Evolutionary conservation across 2,888 invertebrate genomes (phyloP).

Genomic region (Agrypnus murinus): DNA sequence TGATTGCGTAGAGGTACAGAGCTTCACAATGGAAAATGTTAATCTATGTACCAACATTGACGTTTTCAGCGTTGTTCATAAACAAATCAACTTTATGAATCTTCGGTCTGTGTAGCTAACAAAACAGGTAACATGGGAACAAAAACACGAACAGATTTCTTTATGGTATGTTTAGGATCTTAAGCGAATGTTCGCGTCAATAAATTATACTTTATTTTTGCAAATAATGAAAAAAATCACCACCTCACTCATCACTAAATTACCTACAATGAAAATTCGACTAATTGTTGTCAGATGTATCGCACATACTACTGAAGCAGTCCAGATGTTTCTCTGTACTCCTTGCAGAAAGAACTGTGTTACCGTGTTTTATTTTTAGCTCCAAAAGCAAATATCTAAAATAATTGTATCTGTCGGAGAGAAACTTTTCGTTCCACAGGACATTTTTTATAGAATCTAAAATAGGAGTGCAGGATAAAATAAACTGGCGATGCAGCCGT

Average conservation of each 20-base stretch:
- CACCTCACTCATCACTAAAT: slow-evolving; percentile 34
- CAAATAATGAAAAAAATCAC: slow-evolving; percentile 5
- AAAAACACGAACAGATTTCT: slow-evolving; percentile 59
- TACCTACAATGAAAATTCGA: slow-evolving; percentile 56
- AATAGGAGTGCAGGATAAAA: slow-evolving; percentile 60
- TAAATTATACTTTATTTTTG: not conserved
- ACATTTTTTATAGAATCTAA: slow-evolving; percentile 57
- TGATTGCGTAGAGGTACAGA: slow-evolving; percentile 8
- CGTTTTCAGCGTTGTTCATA: slow-evolving; percentile 52
- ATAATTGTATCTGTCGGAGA: slow-evolving; percentile 64
- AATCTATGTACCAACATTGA: not conserved
- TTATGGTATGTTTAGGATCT: slow-evolving; percentile 36
- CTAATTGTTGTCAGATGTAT: slow-evolving; percentile 61
- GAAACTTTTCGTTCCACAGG: slow-evolving; percentile 57
- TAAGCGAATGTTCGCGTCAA: not conserved
- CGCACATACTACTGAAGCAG: slow-evolving; percentile 32
- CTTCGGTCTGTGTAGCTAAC: slow-evolving; percentile 56
- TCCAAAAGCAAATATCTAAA: slow-evolving; percentile 62
- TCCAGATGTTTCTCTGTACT: slow-evolving; percentile 53
- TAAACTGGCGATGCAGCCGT: slow-evolving; percentile 63
- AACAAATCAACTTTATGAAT: slow-evolving; percentile 61
- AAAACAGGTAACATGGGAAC: slow-evolving; percentile 57
- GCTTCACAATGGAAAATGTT: slow-evolving; percentile 13
- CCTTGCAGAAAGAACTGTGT: slow-evolving; percentile 40
- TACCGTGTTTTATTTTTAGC: slow-evolving; percentile 57